phyloP scores from a whole-genome alignment of 2,113 vertebrate species.

The Hydrolagus affinis region DNA sequence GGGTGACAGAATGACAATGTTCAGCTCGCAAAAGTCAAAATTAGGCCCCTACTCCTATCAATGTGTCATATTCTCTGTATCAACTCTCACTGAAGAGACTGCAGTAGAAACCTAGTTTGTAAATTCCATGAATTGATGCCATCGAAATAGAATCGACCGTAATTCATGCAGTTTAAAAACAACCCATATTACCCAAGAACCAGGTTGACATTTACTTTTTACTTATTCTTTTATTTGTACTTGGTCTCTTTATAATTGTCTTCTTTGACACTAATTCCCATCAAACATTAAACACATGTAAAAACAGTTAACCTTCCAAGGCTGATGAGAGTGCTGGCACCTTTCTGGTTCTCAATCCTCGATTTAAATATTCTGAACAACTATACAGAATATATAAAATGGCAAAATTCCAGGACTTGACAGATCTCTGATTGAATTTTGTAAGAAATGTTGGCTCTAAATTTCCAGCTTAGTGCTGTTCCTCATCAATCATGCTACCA shows the following conservation, averaged over 20 bases:
- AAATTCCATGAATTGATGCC: too few species aligned
- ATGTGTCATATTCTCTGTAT: neutral
- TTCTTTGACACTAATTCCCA: neutral
- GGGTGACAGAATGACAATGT: neutral
- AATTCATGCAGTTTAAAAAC: neutral
- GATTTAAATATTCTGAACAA: neutral
- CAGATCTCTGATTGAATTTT: neutral
- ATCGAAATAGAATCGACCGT: neutral
- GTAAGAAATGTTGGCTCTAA: neutral
- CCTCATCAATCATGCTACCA: constrained; percentile 3
- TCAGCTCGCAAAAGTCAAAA: neutral
- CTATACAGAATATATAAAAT: neutral
- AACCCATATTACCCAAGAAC: neutral
- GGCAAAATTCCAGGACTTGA: neutral
- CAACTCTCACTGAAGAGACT: neutral
- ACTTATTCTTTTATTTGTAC: neutral
- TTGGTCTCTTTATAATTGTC: neutral
- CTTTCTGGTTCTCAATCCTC: neutral
- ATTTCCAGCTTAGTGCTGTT: neutral
- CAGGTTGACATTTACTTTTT: neutral
- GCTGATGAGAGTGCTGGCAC: neutral
- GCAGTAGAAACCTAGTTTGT: too few species aligned
- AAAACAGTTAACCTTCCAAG: neutral
- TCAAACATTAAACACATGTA: neutral
- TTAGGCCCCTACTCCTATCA: too few species aligned